Evolutionary conservation across 1,140 invertebrate species (phyloP).

Genomic region (Nephila pilipes): DNA sequence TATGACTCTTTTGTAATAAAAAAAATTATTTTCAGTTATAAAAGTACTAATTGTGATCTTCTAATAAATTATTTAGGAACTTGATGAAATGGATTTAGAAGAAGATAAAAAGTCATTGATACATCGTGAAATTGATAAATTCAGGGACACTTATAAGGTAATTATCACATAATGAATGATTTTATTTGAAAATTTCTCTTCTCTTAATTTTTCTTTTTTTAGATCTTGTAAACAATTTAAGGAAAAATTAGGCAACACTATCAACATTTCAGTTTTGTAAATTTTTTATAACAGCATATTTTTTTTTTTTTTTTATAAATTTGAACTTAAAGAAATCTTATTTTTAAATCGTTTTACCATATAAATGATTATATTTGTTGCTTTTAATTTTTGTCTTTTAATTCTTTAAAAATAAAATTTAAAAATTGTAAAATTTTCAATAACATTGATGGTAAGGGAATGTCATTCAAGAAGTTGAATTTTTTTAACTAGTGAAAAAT

Average conservation of each 20-base stretch:
- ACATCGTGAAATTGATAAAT: constrained; percentile 96
- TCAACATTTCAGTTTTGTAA: background rate
- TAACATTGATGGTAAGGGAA: background rate
- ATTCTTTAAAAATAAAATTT: background rate
- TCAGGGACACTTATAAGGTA: constrained; percentile 98
- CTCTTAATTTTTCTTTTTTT: background rate
- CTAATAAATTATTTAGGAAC: constrained; percentile 71
- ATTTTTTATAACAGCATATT: background rate
- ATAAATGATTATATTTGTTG: background rate
- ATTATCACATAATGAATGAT: constrained; percentile 79
- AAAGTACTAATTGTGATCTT: background rate
- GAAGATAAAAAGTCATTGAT: constrained; percentile 97
- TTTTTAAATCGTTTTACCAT: background rate
- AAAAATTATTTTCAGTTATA: background rate
- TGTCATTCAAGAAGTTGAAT: background rate
- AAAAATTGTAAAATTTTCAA: background rate
- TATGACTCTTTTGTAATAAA: no score
- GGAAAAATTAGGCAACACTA: background rate
- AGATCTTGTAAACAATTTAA: background rate
- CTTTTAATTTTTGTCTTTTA: background rate
- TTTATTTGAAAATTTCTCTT: background rate
- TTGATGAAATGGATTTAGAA: constrained; percentile 88
- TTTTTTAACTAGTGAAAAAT: no score
- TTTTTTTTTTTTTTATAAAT: background rate
- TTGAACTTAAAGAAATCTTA: background rate